These are phyloP conservation scores for Centruroides sculpturatus DNA, from an alignment of 1,140 invertebrate genomes.

Conservation along the genomic window DNA sequence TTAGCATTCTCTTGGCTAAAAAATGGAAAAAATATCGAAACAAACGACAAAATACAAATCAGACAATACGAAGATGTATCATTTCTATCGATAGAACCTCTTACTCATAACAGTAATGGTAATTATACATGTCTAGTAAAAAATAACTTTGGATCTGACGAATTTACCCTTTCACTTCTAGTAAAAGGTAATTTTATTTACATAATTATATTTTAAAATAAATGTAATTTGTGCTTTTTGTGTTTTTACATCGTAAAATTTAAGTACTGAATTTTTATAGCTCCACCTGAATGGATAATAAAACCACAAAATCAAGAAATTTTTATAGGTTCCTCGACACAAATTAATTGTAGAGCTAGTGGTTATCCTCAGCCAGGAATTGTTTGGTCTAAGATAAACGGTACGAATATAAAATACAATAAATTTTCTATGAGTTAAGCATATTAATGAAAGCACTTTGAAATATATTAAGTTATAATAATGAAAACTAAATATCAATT, in stretches of 20 bases:
- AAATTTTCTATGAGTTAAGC: no score
- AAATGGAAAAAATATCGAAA: conserved; percentile 24
- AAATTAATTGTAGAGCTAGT: conserved; percentile 88
- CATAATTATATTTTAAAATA: no score
- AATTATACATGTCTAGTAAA: conserved; percentile 56
- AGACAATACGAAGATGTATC: conserved; percentile 19
- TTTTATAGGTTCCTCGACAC: conserved; percentile 77
- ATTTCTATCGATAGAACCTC: conserved; percentile 29
- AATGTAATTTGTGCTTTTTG: no score
- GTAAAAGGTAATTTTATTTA: conserved; percentile 37
- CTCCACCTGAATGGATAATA: conserved; percentile 88
- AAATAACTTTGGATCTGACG: conserved; percentile 46
- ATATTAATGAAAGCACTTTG: no score
- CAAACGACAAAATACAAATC: conserved; percentile 17
- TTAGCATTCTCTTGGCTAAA: conserved; percentile 37
- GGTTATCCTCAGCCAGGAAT: conserved; percentile 85
- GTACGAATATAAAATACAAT: background rate
- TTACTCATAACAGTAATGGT: conserved; percentile 41
- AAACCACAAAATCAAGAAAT: conserved; percentile 90
- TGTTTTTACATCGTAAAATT: no score
- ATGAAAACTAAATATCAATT: no score
- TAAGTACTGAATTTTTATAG: conserved; percentile 35
- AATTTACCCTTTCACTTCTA: conserved; percentile 41
- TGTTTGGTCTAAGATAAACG: conserved; percentile 45
- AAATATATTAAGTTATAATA: no score